A percentile compares a stretch with the other conserved stretches of the same genome.
Conservation (phyloP, 2,797 vertebrate species). For the Alca torda region DNA sequence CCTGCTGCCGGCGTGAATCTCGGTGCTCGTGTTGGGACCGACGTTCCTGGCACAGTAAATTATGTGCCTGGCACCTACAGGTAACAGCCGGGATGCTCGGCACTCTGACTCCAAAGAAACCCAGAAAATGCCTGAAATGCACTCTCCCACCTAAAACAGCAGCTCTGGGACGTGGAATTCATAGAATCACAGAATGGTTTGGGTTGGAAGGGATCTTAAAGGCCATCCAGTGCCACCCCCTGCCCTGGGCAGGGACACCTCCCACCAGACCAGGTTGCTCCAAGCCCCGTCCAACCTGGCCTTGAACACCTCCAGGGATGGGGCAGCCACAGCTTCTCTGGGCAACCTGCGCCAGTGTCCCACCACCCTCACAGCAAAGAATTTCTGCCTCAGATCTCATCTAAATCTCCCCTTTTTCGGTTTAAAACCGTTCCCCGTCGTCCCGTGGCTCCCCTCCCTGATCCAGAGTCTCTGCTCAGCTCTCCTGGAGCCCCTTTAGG, state of each 20-base stretch:
- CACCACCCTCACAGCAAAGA: no score
- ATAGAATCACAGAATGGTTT: neutral
- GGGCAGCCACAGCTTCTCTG: no score
- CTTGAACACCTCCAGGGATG: no score
- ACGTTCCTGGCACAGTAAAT: neutral
- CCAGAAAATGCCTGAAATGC: neutral
- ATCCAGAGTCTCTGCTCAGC: no score
- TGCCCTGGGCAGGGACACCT: neutral
- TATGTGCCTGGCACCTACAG: neutral
- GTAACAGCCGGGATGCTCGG: neutral
- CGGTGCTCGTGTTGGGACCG: rapidly evolving
- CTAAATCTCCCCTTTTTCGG: no score
- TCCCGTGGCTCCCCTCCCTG: no score
- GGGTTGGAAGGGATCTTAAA: neutral
- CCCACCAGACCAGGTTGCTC: neutral
- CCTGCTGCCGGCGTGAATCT: neutral
- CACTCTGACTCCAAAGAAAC: neutral
- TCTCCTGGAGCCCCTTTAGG: no score
- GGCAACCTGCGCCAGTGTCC: no score
- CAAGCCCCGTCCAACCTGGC: neutral
- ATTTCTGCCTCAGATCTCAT: no score
- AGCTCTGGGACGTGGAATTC: neutral
- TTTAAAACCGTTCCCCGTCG: no score
- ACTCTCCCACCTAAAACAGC: neutral
- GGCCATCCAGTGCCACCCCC: neutral